Percentiles rank a stretch among this genome's conserved stretches.
Conservation (phyloP, 1,140 invertebrate species). For the Sitophilus oryzae region DNA sequence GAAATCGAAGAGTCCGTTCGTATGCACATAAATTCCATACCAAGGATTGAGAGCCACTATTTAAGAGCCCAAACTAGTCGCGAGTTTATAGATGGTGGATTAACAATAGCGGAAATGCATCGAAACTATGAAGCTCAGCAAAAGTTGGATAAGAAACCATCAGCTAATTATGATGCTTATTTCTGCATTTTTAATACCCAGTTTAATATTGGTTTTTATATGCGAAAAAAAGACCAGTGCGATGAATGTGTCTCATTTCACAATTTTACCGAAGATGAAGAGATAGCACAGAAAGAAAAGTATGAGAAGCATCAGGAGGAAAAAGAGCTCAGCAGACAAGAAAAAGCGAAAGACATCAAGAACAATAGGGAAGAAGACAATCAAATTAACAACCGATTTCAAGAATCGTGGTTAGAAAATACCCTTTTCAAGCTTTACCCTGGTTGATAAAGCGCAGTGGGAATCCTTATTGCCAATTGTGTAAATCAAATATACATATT, state of each 20-base stretch:
- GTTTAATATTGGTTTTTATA: constrained; percentile 41
- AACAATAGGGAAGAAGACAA: too few relatives aligned
- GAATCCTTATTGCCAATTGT: too few relatives aligned
- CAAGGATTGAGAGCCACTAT: constrained; percentile 9
- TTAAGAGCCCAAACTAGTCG: constrained; percentile 6
- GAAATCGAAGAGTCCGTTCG: constrained; percentile 10
- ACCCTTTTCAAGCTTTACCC: too few relatives aligned
- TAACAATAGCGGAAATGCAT: constrained; percentile 34
- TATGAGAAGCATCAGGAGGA: constrained; percentile 37
- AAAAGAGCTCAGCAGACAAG: constrained; percentile 18
- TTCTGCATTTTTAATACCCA: constrained; percentile 37
- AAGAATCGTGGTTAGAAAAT: too few relatives aligned
- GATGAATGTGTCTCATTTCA: constrained; percentile 37
- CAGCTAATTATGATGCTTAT: constrained; percentile 31
- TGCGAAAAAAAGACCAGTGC: constrained; percentile 44
- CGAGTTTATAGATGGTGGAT: constrained; percentile 33
- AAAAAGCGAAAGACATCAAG: constrained; percentile 39
- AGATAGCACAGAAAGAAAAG: constrained; percentile 19
- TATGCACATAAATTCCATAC: constrained; percentile 9
- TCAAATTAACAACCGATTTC: too few relatives aligned
- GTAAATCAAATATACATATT: too few relatives aligned
- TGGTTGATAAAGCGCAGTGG: too few relatives aligned
- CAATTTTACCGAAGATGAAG: constrained; percentile 32
- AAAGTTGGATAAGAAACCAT: constrained; percentile 3
- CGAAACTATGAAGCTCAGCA: constrained; percentile 21